Percentiles rank a stretch among this genome's conserved stretches.
phyloP scores from a whole-genome alignment of 2,797 vertebrate genomes.

The Oreonectes daqikongensis region DNA sequence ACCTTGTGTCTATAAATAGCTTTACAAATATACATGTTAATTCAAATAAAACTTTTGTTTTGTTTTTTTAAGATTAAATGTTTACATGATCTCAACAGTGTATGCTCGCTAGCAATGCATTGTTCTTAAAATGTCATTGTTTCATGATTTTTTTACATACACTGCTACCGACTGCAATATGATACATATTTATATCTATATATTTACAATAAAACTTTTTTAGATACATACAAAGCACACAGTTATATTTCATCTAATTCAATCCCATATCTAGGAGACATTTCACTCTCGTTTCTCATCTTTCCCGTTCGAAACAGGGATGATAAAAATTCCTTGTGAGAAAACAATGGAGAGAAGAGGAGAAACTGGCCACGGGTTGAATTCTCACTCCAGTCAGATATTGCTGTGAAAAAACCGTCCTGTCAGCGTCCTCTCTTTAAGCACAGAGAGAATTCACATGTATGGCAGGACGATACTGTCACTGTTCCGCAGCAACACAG shows the following conservation, averaged over 20 bases:
- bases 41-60: conserved; percentile 85
- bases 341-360: conserved; percentile 19
- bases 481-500: conserved; percentile 21
- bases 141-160: conserved; percentile 70
- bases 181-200: conserved; percentile 84
- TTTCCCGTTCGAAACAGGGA: conserved; percentile 10
- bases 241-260: conserved; percentile 60
- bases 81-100: conserved; percentile 81
- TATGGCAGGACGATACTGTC: conserved; percentile 27
- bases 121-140: conserved; percentile 71
- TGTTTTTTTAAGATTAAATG: conserved; percentile 82
- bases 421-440: conserved; percentile 13
- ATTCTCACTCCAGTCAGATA: conserved; percentile 49
- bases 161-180: conserved; percentile 76
- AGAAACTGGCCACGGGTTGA: conserved; percentile 55
- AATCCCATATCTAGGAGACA: conserved; percentile 59
- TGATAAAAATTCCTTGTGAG: conserved; percentile 20
- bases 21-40: conserved; percentile 98
- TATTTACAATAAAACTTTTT: conserved; percentile 90
- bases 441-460: background rate
- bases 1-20: conserved; percentile 95
- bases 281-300: conserved; percentile 36
- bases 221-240: conserved; percentile 74
- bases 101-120: conserved; percentile 82
- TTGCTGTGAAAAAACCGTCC: conserved; percentile 39